Percentiles rank a stretch among this genome's conserved stretches.
Evolutionary conservation across 2,888 invertebrate genomes (phyloP).

Genomic region (Drosophila niveifrons): DNA sequence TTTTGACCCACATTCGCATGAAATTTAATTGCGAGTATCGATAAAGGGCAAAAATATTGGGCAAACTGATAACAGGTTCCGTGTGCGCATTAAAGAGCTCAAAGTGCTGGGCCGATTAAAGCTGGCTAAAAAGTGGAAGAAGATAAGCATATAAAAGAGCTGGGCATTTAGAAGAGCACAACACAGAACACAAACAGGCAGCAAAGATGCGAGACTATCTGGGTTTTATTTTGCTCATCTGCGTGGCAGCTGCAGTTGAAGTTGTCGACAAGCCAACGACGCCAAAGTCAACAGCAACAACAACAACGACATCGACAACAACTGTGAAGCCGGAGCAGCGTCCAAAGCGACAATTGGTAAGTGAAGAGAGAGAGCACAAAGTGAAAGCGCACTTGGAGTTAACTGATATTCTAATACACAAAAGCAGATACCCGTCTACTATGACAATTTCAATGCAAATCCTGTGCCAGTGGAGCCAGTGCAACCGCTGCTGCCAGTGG

Average conservation of each 20-base stretch:
- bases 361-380: no score
- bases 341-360: slow-evolving; percentile 63
- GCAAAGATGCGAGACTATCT: slow-evolving; percentile 54
- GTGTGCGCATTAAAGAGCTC: slow-evolving; percentile 24
- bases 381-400: neutral
- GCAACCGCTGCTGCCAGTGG: neutral
- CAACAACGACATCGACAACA: slow-evolving; percentile 6
- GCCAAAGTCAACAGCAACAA: neutral
- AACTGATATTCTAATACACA: neutral
- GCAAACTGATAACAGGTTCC: slow-evolving; percentile 42
- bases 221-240: slow-evolving; percentile 37
- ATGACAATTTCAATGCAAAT: slow-evolving; percentile 44
- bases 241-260: slow-evolving; percentile 29
- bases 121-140: neutral
- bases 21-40: slow-evolving; percentile 10
- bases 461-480: slow-evolving; percentile 26
- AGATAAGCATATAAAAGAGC: slow-evolving; percentile 24
- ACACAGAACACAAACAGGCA: slow-evolving; percentile 14
- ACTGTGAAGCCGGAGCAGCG: slow-evolving; percentile 28
- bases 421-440: slow-evolving; percentile 60
- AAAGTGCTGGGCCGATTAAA: slow-evolving; percentile 5
- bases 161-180: neutral
- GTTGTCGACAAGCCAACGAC: neutral
- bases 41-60: slow-evolving; percentile 15
- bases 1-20: slow-evolving; percentile 40